A percentile compares a stretch with the other conserved stretches of the same genome.
phyloP scores from a whole-genome alignment of 2,113 vertebrate genomes.

The Hassar affinis region DNA sequence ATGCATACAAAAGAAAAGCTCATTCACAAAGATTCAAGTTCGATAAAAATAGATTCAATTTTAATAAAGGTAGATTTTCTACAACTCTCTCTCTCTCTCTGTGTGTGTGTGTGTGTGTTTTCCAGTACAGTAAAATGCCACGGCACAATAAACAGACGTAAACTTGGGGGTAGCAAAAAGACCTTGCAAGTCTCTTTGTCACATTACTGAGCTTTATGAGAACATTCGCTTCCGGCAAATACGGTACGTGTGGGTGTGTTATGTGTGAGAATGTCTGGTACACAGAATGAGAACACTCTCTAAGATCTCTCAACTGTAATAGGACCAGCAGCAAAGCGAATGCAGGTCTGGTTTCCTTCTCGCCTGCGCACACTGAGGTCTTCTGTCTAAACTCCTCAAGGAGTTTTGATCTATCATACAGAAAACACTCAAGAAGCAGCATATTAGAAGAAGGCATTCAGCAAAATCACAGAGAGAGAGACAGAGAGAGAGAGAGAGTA shows the following conservation, averaged over 20 bases:
- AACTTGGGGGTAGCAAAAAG: neutral
- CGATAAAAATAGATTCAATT: no score
- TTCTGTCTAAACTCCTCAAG: neutral
- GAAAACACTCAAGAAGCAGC: slow-evolving; percentile 23
- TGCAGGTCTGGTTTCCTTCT: slow-evolving; percentile 3
- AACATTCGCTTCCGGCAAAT: neutral
- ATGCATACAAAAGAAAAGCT: neutral
- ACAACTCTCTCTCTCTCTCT: neutral
- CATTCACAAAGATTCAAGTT: neutral
- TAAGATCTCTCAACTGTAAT: neutral
- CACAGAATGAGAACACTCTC: neutral
- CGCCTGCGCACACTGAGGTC: neutral
- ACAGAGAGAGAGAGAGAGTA: slow-evolving; percentile 23
- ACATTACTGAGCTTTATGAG: slow-evolving; percentile 16
- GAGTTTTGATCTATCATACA: neutral
- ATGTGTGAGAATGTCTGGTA: neutral
- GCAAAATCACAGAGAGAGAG: slow-evolving; percentile 1
- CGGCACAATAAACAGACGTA: neutral
- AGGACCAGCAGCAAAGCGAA: neutral
- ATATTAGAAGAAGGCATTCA: slow-evolving; percentile 6
- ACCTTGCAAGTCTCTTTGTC: slow-evolving; percentile 2
- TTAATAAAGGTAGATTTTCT: neutral
- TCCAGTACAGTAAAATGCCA: neutral
- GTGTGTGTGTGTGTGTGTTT: neutral
- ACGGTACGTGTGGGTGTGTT: slow-evolving; percentile 9